Evolutionary conservation across 2,113 vertebrate species (phyloP).

Genomic region (Eulemur rufifrons): DNA sequence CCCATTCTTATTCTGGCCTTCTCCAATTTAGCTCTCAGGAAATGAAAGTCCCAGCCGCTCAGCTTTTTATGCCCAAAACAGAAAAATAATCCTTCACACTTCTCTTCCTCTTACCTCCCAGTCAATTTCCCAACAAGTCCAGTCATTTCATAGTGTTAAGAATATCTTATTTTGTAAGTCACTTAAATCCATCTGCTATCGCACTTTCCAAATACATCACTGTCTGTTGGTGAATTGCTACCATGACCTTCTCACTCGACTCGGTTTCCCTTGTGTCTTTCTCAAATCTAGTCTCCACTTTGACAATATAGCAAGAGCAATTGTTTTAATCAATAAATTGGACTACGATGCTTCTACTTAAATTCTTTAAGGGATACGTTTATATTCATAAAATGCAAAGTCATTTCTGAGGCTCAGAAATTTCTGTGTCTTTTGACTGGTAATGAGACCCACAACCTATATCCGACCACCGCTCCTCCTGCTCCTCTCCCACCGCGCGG

Average conservation of each 20-base stretch:
- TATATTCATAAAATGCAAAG: neutral
- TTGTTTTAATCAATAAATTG: neutral
- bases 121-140: neutral
- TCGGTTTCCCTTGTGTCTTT: neutral
- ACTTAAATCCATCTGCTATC: neutral
- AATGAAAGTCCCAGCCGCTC: neutral
- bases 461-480: neutral
- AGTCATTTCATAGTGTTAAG: neutral
- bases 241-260: neutral
- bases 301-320: neutral
- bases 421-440: neutral
- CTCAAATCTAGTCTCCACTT: neutral
- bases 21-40: neutral
- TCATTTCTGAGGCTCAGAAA: neutral
- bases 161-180: neutral
- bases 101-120: neutral
- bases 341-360: neutral
- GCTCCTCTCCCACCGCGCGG: fast-evolving
- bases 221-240: neutral
- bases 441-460: neutral
- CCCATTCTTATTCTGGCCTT: too few relatives aligned
- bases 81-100: neutral
- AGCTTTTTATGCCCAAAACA: neutral
- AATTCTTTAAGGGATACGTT: neutral
- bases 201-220: neutral